A percentile compares a stretch with the other conserved stretches of the same genome.
Conservation (phyloP, 2,113 vertebrate genomes). For the Noturus placidus region DNA sequence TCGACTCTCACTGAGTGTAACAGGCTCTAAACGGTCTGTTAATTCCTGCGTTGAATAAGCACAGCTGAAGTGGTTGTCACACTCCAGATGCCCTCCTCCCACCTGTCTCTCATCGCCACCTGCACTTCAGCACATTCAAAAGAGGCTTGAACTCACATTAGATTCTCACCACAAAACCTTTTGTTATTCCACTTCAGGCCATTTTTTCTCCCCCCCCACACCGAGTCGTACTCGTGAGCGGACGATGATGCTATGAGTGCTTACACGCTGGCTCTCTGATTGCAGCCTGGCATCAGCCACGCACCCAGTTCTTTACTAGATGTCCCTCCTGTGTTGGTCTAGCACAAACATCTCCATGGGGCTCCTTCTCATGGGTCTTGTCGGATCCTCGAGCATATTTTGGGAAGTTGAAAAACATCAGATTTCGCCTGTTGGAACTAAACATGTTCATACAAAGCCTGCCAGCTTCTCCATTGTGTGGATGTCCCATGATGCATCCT, state of each 20-base stretch:
- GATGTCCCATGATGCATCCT: constrained; percentile 21
- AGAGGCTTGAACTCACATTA: constrained; percentile 69
- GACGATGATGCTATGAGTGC: constrained; percentile 44
- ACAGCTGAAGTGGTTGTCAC: constrained; percentile 55
- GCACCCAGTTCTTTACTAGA: neutral
- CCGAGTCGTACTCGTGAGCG: constrained; percentile 21
- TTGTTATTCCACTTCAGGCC: constrained; percentile 69
- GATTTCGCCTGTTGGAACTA: constrained; percentile 11
- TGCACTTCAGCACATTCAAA: constrained; percentile 65
- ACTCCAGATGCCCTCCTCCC: constrained; percentile 50
- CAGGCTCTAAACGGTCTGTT: constrained; percentile 46
- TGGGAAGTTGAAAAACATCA: neutral
- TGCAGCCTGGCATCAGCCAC: constrained; percentile 45
- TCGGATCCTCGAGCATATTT: constrained; percentile 4
- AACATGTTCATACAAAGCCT: neutral
- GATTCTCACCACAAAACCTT: constrained; percentile 62
- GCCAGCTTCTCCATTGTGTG: constrained; percentile 16
- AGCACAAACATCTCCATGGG: neutral
- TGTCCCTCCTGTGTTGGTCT: neutral
- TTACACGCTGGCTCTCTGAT: constrained; percentile 46
- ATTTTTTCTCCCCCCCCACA: constrained; percentile 16
- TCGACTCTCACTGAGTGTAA: constrained; percentile 36
- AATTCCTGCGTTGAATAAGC: constrained; percentile 57
- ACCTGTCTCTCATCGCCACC: constrained; percentile 53
- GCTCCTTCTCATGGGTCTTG: neutral